Evolutionary conservation across 2,113 vertebrate genomes (phyloP), one percentile per base, ranked within the genome.

Genomic region (Eulemur rufifrons): DNA sequence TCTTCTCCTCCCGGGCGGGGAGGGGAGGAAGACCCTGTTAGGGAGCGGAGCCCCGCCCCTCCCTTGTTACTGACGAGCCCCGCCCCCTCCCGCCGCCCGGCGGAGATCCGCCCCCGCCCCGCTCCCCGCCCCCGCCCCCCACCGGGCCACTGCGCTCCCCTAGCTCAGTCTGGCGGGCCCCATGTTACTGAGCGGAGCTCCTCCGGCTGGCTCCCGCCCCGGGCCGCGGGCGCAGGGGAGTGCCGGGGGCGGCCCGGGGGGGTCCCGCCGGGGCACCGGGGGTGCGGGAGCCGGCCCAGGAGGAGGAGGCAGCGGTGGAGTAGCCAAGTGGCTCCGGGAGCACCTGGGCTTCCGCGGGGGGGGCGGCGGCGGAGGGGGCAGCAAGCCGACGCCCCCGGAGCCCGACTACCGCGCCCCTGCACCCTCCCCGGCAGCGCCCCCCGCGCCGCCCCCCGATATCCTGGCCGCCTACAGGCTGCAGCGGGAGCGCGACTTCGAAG

Each of bases 321-420:
- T 99, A 98, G 99, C 99, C 98, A 99, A 99, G 99, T 99, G 99
- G 99, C 99, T 99, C 98, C 99, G 99, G 99, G 99, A 99, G 98
- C 99, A 99, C 98, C 99, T 99, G 88, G 99, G 99, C 98, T 99
- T 99, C 99, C 99, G 99, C 98, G 97, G 97, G 8, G 97, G 95
- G 2, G 34, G 95, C 69, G 76, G 97, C 7, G 92, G 97, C 39
- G 96, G 97, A 45, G 95, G 86, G 9, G 97, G 97, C 98, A 99
- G 99, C 98, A 99, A 99, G 91, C 99, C 99, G 97, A 99, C 99
- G 93, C 99, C 99, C 86, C 99, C 99, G 56, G 99, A 99, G 87
- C 99, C 99, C 95, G 99, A 99, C 98, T 99, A 99, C 98, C 98
- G 99, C 69, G 94, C 97, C 64, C 98, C 97, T 1, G 98, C 97